Percentiles rank a stretch among this genome's conserved stretches.
Conservation (phyloP, 1,140 invertebrate genomes). For the Microplitis mediator region DNA sequence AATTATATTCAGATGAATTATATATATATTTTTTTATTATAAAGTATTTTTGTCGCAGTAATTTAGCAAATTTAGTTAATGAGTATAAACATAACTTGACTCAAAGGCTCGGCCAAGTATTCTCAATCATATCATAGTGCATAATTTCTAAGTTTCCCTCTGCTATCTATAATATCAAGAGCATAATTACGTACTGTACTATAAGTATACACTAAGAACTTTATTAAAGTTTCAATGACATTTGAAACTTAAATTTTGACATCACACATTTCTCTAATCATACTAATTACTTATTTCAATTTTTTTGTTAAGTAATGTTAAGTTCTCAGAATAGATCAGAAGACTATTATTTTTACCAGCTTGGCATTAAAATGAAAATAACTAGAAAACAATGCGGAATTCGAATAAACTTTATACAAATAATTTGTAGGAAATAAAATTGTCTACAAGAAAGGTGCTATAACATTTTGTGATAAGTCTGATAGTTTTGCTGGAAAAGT, state of each 20-base stretch:
- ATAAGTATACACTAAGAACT: background rate
- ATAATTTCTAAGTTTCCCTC: background rate
- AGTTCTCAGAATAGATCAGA: too few relatives aligned
- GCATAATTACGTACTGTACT: background rate
- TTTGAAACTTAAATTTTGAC: conserved; percentile 37
- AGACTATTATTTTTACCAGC: too few relatives aligned
- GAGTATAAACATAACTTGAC: background rate
- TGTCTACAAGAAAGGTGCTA: too few relatives aligned
- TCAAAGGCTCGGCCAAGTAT: background rate
- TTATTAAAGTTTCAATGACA: conserved; percentile 31
- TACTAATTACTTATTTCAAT: background rate
- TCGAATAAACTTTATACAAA: too few relatives aligned
- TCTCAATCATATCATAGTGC: background rate
- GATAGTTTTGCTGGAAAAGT: too few relatives aligned
- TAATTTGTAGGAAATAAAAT: too few relatives aligned
- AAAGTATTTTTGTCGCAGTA: background rate
- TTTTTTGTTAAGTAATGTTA: background rate
- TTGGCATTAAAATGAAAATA: too few relatives aligned
- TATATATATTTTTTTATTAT: background rate
- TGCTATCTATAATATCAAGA: background rate
- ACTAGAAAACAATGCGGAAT: too few relatives aligned
- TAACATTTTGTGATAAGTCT: too few relatives aligned
- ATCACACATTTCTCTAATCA: background rate
- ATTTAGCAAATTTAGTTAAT: too few relatives aligned
- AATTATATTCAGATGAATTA: background rate